phyloP scores from a whole-genome alignment of 2,888 invertebrate genomes.

The Taphrorychus bicolor region DNA sequence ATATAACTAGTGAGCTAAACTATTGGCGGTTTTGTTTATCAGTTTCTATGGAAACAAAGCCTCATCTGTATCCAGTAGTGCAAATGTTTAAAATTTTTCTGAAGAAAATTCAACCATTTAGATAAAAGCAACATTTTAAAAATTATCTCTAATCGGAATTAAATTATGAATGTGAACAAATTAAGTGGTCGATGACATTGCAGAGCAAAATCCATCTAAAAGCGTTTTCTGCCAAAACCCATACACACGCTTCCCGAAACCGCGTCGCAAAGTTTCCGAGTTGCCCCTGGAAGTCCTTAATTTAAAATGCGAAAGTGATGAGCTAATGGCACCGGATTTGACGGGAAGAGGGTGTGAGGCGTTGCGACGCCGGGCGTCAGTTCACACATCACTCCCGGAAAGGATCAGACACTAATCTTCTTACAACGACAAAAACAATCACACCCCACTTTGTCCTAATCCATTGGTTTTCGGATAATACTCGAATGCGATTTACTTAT shows the following conservation, averaged over 20 bases:
- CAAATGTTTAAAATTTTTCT: no score
- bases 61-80: no score
- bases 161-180: no score
- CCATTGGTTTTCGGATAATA: conserved; percentile 33
- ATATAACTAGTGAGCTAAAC: no score
- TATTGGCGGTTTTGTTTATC: no score
- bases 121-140: no score
- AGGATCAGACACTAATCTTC: conserved; percentile 59
- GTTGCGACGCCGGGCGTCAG: conserved; percentile 51
- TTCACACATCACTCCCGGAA: conserved; percentile 59
- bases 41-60: no score
- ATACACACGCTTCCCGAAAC: conserved; percentile 14
- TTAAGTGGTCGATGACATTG: no score
- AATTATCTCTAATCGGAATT: no score
- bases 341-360: conserved; percentile 24
- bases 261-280: conserved; percentile 16
- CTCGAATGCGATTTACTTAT: conserved; percentile 29
- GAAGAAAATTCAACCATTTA: no score
- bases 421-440: conserved; percentile 61
- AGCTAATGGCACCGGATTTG: conserved; percentile 32
- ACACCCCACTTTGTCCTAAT: conserved; percentile 46
- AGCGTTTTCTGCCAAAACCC: neutral
- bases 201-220: no score
- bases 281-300: conserved; percentile 24
- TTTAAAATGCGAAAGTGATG: conserved; percentile 36